Evolutionary conservation across 2,888 invertebrate species (phyloP).

Genomic region (Nowickia ferox): DNA sequence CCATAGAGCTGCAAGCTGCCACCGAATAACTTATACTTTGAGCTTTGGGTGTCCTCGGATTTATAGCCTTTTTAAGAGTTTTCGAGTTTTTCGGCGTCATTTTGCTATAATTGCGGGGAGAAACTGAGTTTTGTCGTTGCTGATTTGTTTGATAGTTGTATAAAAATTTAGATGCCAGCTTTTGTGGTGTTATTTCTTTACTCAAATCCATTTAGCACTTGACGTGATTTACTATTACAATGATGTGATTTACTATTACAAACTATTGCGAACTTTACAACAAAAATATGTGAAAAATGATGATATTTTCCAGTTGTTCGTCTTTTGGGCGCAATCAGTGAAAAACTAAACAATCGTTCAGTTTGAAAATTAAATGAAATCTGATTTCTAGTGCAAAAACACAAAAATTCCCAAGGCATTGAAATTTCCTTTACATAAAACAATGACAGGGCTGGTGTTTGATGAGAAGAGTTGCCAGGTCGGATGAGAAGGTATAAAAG

Average conservation of each 20-base stretch:
- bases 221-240: background rate
- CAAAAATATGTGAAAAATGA: background rate
- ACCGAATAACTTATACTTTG: conserved; percentile 60
- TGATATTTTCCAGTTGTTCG: background rate
- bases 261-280: conserved; percentile 7
- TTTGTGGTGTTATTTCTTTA: conserved; percentile 63
- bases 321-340: conserved; percentile 41
- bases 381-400: conserved; percentile 26
- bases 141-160: conserved; percentile 53
- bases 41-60: conserved; percentile 73
- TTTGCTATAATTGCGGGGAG: conserved; percentile 52
- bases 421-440: background rate
- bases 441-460: background rate
- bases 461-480: conserved; percentile 15
- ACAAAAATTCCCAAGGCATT: conserved; percentile 32
- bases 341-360: conserved; percentile 53
- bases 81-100: conserved; percentile 74
- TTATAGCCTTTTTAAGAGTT: conserved; percentile 72
- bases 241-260: background rate
- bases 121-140: background rate
- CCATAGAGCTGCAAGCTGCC: conserved; percentile 48
- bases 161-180: conserved; percentile 53
- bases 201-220: conserved; percentile 61
- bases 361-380: conserved; percentile 52
- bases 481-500: background rate